Percentiles rank a stretch among this genome's conserved stretches.
phyloP scores from a whole-genome alignment of 2,888 invertebrate genomes.

The Caenorhabditis drosophilae region DNA sequence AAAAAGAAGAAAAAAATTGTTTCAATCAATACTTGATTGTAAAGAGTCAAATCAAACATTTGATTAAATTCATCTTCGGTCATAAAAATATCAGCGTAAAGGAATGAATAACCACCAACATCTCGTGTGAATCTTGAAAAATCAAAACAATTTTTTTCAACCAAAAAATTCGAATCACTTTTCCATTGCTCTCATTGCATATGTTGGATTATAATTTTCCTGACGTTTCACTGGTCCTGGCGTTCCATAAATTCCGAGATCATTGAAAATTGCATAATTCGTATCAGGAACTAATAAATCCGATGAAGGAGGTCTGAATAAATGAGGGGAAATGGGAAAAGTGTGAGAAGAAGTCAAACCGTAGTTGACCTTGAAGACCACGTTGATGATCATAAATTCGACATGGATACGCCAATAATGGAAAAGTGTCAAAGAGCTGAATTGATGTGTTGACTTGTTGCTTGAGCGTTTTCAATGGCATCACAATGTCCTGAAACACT shows the following conservation, averaged over 20 bases:
- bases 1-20: too few relatives aligned
- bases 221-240: slow-evolving; percentile 75
- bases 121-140: slow-evolving; percentile 74
- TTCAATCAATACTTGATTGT: too few relatives aligned
- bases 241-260: slow-evolving; percentile 78
- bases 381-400: slow-evolving; percentile 76
- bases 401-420: slow-evolving; percentile 78
- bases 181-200: slow-evolving; percentile 78
- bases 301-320: slow-evolving; percentile 71
- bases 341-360: not conserved
- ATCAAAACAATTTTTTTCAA: not conserved
- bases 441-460: slow-evolving; percentile 72
- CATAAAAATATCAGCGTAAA: slow-evolving; percentile 80
- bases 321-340: not conserved
- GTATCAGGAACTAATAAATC: slow-evolving; percentile 77
- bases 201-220: slow-evolving; percentile 75
- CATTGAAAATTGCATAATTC: slow-evolving; percentile 78
- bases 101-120: slow-evolving; percentile 76
- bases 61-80: slow-evolving; percentile 75
- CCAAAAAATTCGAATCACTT: slow-evolving; percentile 66
- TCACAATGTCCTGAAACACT: slow-evolving; percentile 79
- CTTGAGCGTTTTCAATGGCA: slow-evolving; percentile 77
- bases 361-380: slow-evolving; percentile 65
- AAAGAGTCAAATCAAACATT: slow-evolving; percentile 78
- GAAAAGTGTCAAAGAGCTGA: slow-evolving; percentile 76